Evolutionary conservation across 2,113 vertebrate species (phyloP), one percentile per base, ranked within the genome.

Genomic region (Pituophis catenifer): DNA sequence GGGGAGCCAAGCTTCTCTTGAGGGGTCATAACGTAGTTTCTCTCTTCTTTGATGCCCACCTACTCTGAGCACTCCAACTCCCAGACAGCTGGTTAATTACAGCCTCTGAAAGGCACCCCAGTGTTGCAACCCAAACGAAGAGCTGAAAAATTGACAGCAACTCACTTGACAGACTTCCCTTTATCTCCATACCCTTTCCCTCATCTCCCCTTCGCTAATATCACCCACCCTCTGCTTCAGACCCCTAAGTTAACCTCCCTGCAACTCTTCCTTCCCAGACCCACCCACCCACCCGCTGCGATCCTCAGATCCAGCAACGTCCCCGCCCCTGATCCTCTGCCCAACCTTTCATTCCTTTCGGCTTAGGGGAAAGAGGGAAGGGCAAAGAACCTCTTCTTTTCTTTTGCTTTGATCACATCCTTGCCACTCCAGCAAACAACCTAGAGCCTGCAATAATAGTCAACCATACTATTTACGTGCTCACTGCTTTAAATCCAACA

Each of bases 221-320:
- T 91, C 92, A 96, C 95, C 91, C 96, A 97, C 97, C 97, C 96
- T 97, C 96, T 98, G 96, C 94, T 95, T 65, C 89, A 54, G 23
- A 81, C 57, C 75, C 89, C 17, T 2, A 87, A 90, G n/a, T 62
- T 87, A 96, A 97, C 96, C 96, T 97, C 98, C 97, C 97, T 98
- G 98, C 98, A 97, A 98, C 97, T 97, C 97, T 97, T 96, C 98
- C 98, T 98, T 98, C 97, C 97, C 98, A 97, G 97, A 97, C 98
- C 96, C 96, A 38, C 50, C 70, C 70, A 33, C 65, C 65, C 94
- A 23, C 86, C 92, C 0, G 15, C 90, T 92, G 81, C 8, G 58
- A 26, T 88, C 50, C 58, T 33, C 50, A 81, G 75, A 24, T 89
- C 59, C 21, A 5, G 26, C 23, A 50, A 70, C 38, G 57, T 29